Evolutionary conservation across 1,140 invertebrate species (phyloP).

Genomic region (Drosophila rufa): DNA sequence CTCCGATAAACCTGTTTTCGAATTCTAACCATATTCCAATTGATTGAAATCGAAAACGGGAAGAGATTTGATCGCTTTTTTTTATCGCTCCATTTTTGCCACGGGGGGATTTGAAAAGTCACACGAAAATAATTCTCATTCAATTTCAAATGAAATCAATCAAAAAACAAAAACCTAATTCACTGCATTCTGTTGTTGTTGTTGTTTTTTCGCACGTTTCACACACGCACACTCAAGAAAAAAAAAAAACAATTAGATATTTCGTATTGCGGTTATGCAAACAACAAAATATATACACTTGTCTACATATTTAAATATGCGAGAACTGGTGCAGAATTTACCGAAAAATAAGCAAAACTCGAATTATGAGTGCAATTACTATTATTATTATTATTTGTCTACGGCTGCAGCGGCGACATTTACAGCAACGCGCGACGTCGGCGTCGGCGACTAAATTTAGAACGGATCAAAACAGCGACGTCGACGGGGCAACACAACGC

Average conservation of each 20-base stretch:
- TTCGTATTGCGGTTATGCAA: slow-evolving; percentile 45
- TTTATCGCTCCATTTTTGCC: slow-evolving; percentile 6
- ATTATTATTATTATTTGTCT: slow-evolving; percentile 38
- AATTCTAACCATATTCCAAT: background rate
- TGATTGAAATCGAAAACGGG: background rate
- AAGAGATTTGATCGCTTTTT: background rate
- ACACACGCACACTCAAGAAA: slow-evolving; percentile 22
- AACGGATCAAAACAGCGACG: slow-evolving; percentile 37
- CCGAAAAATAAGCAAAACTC: slow-evolving; percentile 63
- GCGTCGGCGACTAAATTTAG: slow-evolving; percentile 71
- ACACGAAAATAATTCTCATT: slow-evolving; percentile 47
- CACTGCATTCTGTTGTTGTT: slow-evolving; percentile 29
- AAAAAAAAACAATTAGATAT: slow-evolving; percentile 41
- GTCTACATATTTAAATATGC: slow-evolving; percentile 9
- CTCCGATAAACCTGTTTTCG: background rate
- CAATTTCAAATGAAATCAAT: slow-evolving; percentile 53
- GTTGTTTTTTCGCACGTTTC: slow-evolving; percentile 50
- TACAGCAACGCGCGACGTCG: slow-evolving; percentile 60
- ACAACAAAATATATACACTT: slow-evolving; percentile 22
- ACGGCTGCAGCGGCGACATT: slow-evolving; percentile 55
- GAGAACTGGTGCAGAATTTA: slow-evolving; percentile 54
- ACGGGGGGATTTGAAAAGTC: slow-evolving; percentile 25
- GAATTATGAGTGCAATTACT: slow-evolving; percentile 45
- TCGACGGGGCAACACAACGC: slow-evolving; percentile 57
- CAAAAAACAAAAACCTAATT: slow-evolving; percentile 45